Evolutionary conservation across 35 echinoderm and acorn worm genomes (phyloP), one percentile per base, ranked within the genome.

Genomic region (Ophiothrix spiculata): DNA sequence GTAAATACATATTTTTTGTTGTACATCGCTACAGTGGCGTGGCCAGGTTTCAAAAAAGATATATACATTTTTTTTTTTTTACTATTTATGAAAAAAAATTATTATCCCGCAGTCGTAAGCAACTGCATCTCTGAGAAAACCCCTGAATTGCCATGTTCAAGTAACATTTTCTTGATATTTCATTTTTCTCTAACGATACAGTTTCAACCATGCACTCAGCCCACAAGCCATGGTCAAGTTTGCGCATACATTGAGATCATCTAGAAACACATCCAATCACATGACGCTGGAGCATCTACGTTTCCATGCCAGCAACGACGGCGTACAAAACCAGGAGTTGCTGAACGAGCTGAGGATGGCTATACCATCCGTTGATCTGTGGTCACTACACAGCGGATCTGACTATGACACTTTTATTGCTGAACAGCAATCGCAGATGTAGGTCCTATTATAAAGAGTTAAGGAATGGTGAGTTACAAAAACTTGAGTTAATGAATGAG

Each of bases 361-460:
- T 28, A 69, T 69, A 10, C 60, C 60, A 15, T 15, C 60, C 29
- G 60, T 69, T 15, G 60, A 69, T n/a, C 25, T 69, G 60, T 69
- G 60, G 60, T 69, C 60, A 12, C 60, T 69, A 25, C 60, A 69
- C 23, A 69, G 60, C 29, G 60, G 1, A 10, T n/a, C 25, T 15
- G 10, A n/a, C 10, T 69, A 69, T 69, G 60, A 69, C 23, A 69
- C 60, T 2, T 69, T 69, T 25, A 69, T 69, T 2, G 60, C 60
- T n/a, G 60, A 69, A 69, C 60, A 69, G 23, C 60, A 69, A n/a
- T 69, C 60, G 23, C 60, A 69, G 29, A 69, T 69, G 60, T 69
- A 25, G 23, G 42, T 10, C 42, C 42, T 49, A 6, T 49, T 10
- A 49, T 49, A 49, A 19, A 19, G 42, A 49, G 42, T 19, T n/a